Evolutionary conservation across 1,140 invertebrate genomes (phyloP).

Genomic region (Drosophila bipectinata): DNA sequence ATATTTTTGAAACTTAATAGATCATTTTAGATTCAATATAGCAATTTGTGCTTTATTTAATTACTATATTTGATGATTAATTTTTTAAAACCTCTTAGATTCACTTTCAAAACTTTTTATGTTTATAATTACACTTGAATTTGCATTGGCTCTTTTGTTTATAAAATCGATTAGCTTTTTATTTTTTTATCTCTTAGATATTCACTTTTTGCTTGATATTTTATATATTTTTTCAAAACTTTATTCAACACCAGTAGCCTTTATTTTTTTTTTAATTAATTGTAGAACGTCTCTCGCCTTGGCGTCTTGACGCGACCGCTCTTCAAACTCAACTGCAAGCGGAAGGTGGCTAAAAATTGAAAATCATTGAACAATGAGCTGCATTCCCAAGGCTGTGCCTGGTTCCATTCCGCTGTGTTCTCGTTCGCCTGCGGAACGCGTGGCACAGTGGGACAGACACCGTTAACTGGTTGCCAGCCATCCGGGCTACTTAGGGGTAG

Average conservation of each 20-base stretch:
- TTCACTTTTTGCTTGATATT: neutral
- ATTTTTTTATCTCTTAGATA: neutral
- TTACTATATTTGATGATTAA: neutral
- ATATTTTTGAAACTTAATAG: neutral
- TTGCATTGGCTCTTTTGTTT: too few relatives aligned
- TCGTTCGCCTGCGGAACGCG: conserved; percentile 43
- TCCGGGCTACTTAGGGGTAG: conserved; percentile 48
- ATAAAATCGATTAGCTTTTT: neutral
- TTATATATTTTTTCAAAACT: neutral
- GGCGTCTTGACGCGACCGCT: conserved; percentile 63
- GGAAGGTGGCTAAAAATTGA: conserved; percentile 12
- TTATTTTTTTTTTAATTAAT: neutral
- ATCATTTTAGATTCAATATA: neutral
- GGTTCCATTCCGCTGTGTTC: conserved; percentile 27
- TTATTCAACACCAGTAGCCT: neutral
- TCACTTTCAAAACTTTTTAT: neutral
- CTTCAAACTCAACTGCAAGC: conserved; percentile 75
- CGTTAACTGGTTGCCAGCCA: conserved; percentile 37
- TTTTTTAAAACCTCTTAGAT: neutral
- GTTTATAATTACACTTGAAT: too few relatives aligned
- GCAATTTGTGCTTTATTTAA: neutral
- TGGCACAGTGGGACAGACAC: conserved; percentile 19
- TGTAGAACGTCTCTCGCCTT: conserved; percentile 14
- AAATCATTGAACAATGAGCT: conserved; percentile 41
- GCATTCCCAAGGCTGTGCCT: conserved; percentile 53